phyloP scores from a whole-genome alignment of 2,888 invertebrate species.

The Sycophila texana region DNA sequence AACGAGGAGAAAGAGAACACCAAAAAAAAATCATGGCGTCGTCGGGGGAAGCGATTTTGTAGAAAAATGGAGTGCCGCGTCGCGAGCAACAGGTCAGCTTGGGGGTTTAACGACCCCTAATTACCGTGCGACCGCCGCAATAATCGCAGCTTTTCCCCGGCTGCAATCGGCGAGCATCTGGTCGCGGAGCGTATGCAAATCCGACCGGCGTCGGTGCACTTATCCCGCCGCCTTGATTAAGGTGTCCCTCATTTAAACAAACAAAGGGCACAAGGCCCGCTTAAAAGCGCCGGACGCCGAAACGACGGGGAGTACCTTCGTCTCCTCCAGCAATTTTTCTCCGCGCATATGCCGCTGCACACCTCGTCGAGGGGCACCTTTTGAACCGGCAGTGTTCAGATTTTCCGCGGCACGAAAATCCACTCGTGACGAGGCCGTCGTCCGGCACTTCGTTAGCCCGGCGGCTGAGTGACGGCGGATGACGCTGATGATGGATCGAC shows the following conservation, averaged over 20 bases:
- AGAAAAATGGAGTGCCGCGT: conserved; percentile 18
- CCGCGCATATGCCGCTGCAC: not conserved
- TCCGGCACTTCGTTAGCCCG: not conserved
- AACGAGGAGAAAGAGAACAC: conserved; percentile 8
- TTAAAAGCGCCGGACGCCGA: not conserved
- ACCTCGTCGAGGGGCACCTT: conserved; percentile 2
- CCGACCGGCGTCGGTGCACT: not conserved
- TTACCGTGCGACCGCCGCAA: conserved; percentile 29
- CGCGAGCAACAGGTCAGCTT: conserved; percentile 46
- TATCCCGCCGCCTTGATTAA: conserved; percentile 20
- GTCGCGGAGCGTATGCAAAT: conserved; percentile 27
- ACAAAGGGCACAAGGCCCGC: conserved; percentile 22
- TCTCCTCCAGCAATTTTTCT: not conserved
- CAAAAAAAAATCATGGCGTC: not conserved
- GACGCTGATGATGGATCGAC: not conserved
- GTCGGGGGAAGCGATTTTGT: not conserved
- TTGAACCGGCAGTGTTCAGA: not conserved
- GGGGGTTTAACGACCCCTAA: conserved; percentile 47
- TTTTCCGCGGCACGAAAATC: conserved; percentile 23
- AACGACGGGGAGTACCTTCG: not conserved
- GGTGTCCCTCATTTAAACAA: conserved; percentile 29
- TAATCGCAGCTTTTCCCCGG: conserved; percentile 39
- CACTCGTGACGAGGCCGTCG: not conserved
- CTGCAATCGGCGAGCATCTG: conserved; percentile 28
- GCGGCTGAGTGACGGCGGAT: not conserved